Conservation (phyloP, 2,797 vertebrate species). For the Erithacus rubecula region DNA sequence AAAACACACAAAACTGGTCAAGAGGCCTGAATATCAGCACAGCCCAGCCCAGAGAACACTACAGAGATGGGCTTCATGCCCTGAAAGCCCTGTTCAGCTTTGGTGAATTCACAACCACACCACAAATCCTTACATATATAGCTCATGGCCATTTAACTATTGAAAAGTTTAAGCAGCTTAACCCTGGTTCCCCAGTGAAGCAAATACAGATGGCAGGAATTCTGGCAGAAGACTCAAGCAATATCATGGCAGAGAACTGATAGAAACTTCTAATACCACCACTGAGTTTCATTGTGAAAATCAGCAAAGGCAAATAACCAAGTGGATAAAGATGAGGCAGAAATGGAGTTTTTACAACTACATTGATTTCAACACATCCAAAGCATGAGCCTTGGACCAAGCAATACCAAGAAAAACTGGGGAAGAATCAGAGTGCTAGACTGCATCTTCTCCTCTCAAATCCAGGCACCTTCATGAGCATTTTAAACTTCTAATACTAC, state of each 20-base stretch:
- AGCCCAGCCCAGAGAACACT: not conserved
- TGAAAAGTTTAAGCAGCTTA: not conserved
- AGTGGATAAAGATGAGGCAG: not conserved
- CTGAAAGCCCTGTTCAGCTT: not conserved
- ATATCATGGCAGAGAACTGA: not conserved
- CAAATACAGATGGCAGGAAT: not conserved
- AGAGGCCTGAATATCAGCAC: not conserved
- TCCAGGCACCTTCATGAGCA: not conserved
- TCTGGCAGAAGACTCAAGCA: not conserved
- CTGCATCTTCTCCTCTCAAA: not conserved
- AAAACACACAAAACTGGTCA: not conserved
- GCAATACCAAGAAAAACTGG: not conserved
- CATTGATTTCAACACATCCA: not conserved
- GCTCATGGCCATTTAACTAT: not conserved
- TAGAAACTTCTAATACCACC: not conserved
- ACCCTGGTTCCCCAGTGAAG: not conserved
- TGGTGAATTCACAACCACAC: not conserved
- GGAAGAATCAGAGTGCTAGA: not conserved
- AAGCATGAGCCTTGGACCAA: not conserved
- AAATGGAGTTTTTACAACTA: not conserved
- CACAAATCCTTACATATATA: not conserved
- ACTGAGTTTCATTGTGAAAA: not conserved
- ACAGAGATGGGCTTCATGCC: not conserved
- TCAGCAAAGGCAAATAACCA: not conserved
- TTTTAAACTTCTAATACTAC: not conserved